phyloP scores from a whole-genome alignment of 1,140 invertebrate genomes.

The Caenorhabditis latens region DNA sequence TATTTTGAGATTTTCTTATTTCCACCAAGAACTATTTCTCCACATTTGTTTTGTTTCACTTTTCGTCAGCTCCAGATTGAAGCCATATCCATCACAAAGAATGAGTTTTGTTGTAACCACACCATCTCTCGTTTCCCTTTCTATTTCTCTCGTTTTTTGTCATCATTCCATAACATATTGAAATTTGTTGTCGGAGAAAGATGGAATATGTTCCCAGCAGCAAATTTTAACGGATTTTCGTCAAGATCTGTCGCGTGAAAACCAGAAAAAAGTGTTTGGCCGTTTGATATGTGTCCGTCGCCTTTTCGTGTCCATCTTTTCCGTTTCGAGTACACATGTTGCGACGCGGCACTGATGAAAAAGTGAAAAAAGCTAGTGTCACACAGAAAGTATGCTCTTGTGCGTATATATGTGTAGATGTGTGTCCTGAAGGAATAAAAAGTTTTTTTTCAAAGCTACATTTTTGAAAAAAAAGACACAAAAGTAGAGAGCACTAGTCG shows the following conservation, averaged over 20 bases:
- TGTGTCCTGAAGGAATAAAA: constrained; percentile 54
- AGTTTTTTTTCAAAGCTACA: constrained; percentile 36
- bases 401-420: constrained; percentile 26
- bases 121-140: not conserved
- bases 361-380: constrained; percentile 53
- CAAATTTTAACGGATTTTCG: constrained; percentile 7
- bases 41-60: not conserved
- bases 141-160: not conserved
- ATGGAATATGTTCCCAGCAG: constrained; percentile 33
- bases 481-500: not conserved
- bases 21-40: not conserved
- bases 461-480: constrained; percentile 11
- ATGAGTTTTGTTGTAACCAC: constrained; percentile 28
- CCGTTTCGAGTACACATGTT: constrained; percentile 48
- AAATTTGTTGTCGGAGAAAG: constrained; percentile 20
- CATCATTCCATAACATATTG: constrained; percentile 36
- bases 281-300: constrained; percentile 35
- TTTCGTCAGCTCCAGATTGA: constrained; percentile 8
- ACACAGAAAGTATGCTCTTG: constrained; percentile 37
- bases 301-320: constrained; percentile 37
- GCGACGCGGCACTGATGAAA: constrained; percentile 46
- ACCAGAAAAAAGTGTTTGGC: not conserved
- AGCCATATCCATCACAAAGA: constrained; percentile 4
- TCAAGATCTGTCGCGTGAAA: not conserved
- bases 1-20: not conserved